These are phyloP conservation scores for Leucoma salicis DNA, from an alignment of 2,888 invertebrate species.

Conservation along the genomic window DNA sequence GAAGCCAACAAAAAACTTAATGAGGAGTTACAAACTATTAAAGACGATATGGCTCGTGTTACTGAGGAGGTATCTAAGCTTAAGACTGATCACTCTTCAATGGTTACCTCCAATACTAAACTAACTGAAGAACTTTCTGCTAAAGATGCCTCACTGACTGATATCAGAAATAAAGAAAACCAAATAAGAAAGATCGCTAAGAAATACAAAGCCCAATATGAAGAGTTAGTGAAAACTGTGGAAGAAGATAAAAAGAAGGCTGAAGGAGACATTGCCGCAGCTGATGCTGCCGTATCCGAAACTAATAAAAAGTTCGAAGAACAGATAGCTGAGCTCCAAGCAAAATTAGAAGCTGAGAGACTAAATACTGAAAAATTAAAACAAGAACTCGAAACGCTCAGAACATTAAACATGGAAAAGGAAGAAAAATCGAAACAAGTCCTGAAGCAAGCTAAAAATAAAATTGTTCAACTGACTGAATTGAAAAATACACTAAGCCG, in stretches of 20 bases:
- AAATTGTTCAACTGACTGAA: conserved; percentile 88
- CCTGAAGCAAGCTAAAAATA: conserved; percentile 88
- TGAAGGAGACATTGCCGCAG: conserved; percentile 79
- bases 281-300: conserved; percentile 67
- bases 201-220: conserved; percentile 94
- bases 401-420: conserved; percentile 80
- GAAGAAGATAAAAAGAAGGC: conserved; percentile 84
- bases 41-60: conserved; percentile 81
- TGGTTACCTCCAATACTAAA: conserved; percentile 83
- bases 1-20: conserved; percentile 85
- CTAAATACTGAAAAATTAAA: conserved; percentile 85
- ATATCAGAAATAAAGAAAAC: conserved; percentile 86
- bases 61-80: conserved; percentile 85
- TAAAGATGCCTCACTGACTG: conserved; percentile 86
- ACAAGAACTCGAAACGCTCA: conserved; percentile 84
- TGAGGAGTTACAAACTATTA: conserved; percentile 84
- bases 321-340: conserved; percentile 65
- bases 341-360: conserved; percentile 69
- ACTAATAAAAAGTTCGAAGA: conserved; percentile 78
- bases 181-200: conserved; percentile 94
- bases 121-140: conserved; percentile 84
- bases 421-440: conserved; percentile 86
- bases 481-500: conserved; percentile 83
- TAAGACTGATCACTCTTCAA: conserved; percentile 80
- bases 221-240: conserved; percentile 86